A percentile compares a stretch with the other conserved stretches of the same genome.
These are phyloP conservation scores for Lytechinus pictus DNA, from an alignment of 35 echinoderm and acorn worm genomes.

Conservation along the genomic window DNA sequence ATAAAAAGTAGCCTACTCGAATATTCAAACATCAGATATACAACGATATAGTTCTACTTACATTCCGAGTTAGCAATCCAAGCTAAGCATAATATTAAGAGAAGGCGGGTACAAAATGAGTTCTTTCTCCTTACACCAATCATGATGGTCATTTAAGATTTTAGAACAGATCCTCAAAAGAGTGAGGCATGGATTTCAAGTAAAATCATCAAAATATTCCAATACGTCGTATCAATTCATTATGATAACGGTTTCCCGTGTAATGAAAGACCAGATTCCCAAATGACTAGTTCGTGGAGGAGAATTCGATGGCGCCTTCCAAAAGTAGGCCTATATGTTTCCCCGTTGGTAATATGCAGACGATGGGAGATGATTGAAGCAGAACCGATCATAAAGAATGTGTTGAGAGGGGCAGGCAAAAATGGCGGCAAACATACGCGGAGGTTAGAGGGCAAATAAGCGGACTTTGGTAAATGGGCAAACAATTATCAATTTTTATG, in stretches of 20 bases:
- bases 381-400: background rate
- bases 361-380: background rate
- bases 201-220: background rate
- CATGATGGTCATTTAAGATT: no score
- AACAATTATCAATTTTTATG: background rate
- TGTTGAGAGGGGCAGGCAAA: background rate
- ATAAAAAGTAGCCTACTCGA: no score
- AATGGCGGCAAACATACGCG: background rate
- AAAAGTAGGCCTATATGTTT: background rate
- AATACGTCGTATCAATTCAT: background rate
- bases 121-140: no score
- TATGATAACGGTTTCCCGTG: background rate
- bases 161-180: no score
- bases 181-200: background rate
- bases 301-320: background rate
- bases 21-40: no score
- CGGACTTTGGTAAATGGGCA: background rate
- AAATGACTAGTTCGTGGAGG: background rate
- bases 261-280: background rate
- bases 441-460: background rate
- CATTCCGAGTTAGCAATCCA: no score
- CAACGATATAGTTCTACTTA: no score
- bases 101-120: no score
- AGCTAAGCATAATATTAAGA: no score
- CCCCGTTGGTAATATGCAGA: background rate